Base-by-base conservation (phyloP, 2,113 vertebrate genomes). In the Greenwoodochromis staneri region DNA sequence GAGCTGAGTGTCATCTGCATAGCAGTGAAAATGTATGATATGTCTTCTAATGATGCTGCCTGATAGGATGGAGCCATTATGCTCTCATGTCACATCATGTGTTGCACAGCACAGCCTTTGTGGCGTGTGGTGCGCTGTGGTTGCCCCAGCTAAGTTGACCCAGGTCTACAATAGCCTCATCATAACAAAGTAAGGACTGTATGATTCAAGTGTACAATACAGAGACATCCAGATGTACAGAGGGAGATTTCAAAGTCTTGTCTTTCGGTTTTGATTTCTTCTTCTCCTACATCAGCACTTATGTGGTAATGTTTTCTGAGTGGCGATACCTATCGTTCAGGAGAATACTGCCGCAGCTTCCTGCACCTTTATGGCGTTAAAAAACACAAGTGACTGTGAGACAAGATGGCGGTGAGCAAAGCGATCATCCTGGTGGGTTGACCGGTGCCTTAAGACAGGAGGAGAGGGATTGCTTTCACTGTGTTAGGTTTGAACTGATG, bases 11-110 rank as follows among this genome's bases (percentile, higher is more conserved):
- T 57, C 55, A 16, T 57, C 54, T 0, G 54, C 54, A 57, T 57
- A 57, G 12, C 12, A 57, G 54, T 8, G 24, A 0, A 57, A 1
- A 16, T 57, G 0, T 2, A 16, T 57, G 7, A 13, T 29, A 29
- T 57, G 55, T 29, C 55, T 57, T 29, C 54, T 29, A 2, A 29
- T 8, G 54, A 57, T 57, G 4, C 54, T 57, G 54, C 54, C 66
- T 71, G 3, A 6, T 16, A 40, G 8, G 3, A 19, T 19, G 59
- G 16, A 10, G 29, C 29, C 59, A 34, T 19, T 63, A 63, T 34
- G 59, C 59, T 63, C 16, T 61, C 29, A 0, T 61, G 16, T 34
- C 57, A 61, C 57, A 61, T 34, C 29, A 31, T 6, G 29, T 61
- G 57, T 61, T 61, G 29, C 29, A 31, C 57, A 61, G 27, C 14